phyloP scores from a whole-genome alignment of 92 coral and sea anemone species.

The Phenganax subtilis region DNA sequence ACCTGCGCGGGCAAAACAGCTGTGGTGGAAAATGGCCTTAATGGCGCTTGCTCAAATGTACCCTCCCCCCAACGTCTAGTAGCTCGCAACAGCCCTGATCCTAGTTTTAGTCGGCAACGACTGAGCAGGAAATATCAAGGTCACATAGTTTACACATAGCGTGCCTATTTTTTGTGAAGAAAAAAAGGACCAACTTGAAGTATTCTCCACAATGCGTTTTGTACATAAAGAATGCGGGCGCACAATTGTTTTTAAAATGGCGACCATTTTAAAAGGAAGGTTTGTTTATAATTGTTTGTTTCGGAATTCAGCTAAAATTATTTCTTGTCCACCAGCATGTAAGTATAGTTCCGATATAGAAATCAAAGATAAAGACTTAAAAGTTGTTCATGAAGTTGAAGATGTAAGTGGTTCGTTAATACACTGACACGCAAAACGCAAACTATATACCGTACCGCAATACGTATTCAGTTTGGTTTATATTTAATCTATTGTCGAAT shows the following conservation, averaged over 20 bases:
- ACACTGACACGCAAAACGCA: background rate
- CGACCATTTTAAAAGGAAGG: conserved; percentile 54
- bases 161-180: background rate
- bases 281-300: conserved; percentile 51
- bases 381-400: conserved; percentile 50
- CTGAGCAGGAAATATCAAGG: too few species aligned
- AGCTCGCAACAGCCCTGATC: too few species aligned
- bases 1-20: too few species aligned
- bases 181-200: background rate
- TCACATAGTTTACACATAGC: background rate
- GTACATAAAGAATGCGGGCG: conserved; percentile 15
- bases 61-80: too few species aligned
- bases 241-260: conserved; percentile 57
- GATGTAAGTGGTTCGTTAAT: conserved; percentile 35
- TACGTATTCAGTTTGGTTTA: too few species aligned
- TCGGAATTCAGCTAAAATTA: conserved; percentile 22
- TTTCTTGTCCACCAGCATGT: conserved; percentile 2
- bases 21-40: too few species aligned
- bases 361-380: conserved; percentile 43
- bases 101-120: too few species aligned
- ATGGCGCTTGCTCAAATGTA: too few species aligned
- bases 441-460: background rate
- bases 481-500: too few species aligned
- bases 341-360: conserved; percentile 19
- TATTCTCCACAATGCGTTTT: background rate